Conservation (phyloP, 2,113 vertebrate genomes). For the Piliocolobus tephrosceles region DNA sequence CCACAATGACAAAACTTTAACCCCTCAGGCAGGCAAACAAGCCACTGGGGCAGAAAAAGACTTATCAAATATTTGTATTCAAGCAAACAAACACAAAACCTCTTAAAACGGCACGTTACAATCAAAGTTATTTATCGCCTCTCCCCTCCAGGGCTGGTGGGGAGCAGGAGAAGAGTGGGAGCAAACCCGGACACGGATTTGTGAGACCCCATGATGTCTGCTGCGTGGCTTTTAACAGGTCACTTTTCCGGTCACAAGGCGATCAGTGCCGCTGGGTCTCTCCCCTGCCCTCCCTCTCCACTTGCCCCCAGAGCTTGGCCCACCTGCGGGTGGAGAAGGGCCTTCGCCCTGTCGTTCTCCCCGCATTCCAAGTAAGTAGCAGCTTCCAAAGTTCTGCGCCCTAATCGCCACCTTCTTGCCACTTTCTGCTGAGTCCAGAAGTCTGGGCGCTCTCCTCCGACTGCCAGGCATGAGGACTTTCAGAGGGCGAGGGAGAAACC, state of each 20-base stretch:
- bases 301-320: constrained; percentile 44
- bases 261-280: background rate
- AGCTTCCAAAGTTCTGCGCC: constrained; percentile 64
- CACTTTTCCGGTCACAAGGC: constrained; percentile 17
- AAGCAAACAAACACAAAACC: constrained; percentile 65
- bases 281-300: constrained; percentile 22
- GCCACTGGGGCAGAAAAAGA: constrained; percentile 55
- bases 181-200: background rate
- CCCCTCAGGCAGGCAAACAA: constrained; percentile 61
- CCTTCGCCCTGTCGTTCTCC: background rate
- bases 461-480: background rate
- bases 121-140: constrained; percentile 23
- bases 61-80: constrained; percentile 63
- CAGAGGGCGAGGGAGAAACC: constrained; percentile 16
- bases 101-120: constrained; percentile 54
- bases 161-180: background rate
- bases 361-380: constrained; percentile 17
- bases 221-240: background rate
- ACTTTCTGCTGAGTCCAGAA: constrained; percentile 60
- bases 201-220: background rate
- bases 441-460: background rate
- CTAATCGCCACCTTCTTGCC: constrained; percentile 7
- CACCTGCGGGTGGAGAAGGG: constrained; percentile 65
- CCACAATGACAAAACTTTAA: constrained; percentile 50
- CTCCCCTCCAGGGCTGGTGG: background rate